Evolutionary conservation across 2,113 vertebrate species (phyloP).

Genomic region (Halcyon senegalensis): DNA sequence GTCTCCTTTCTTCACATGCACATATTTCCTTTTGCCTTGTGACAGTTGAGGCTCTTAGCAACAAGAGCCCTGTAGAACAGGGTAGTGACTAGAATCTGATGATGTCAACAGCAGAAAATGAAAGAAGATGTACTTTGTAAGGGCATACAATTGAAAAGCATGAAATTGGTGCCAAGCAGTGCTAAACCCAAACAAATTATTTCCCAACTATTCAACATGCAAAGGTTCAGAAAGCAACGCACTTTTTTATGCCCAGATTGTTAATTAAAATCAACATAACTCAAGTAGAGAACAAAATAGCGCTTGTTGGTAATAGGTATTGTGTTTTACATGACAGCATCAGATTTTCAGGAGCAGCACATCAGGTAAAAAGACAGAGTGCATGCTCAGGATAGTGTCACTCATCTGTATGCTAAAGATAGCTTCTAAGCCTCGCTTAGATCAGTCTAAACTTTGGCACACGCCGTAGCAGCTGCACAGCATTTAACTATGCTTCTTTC

Average conservation of each 20-base stretch:
- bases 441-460: background rate
- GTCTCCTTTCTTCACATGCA: background rate
- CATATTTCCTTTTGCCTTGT: background rate
- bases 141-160: background rate
- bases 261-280: background rate
- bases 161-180: constrained; percentile 2
- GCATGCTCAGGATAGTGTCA: background rate
- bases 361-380: background rate
- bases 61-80: background rate
- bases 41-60: constrained; percentile 22
- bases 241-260: background rate
- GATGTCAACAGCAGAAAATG: constrained; percentile 37
- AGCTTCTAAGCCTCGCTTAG: background rate
- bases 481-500: background rate
- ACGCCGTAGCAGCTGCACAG: background rate
- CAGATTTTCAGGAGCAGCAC: background rate
- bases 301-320: background rate
- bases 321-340: background rate
- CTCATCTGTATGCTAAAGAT: constrained; percentile 24
- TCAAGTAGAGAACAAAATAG: background rate
- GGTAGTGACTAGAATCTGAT: constrained; percentile 14
- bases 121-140: constrained; percentile 30
- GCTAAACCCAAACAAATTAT: constrained; percentile 7
- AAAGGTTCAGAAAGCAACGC: background rate
- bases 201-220: background rate